These are phyloP conservation scores for Bolborhynchus lineola DNA, from an alignment of 2,113 vertebrate genomes.

Conservation along the genomic window DNA sequence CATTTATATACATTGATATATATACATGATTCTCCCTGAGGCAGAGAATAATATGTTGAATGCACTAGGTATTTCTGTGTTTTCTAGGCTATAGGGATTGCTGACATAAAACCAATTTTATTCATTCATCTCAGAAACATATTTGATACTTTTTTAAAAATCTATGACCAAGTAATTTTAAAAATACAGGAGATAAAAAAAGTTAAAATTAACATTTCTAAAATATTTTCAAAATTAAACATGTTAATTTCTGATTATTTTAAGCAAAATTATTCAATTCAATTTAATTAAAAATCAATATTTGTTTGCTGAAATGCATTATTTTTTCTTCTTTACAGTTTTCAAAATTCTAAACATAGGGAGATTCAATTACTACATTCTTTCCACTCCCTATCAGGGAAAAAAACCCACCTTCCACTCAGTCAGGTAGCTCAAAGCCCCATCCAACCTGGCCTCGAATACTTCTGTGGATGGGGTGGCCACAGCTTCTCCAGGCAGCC, in stretches of 20 bases:
- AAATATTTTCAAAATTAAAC: not conserved
- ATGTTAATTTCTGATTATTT: not conserved
- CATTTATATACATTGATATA: not conserved
- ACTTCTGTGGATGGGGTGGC: not conserved
- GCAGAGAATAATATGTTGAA: not conserved
- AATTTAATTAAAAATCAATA: not conserved
- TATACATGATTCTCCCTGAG: too few species aligned
- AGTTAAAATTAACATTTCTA: not conserved
- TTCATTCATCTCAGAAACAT: not conserved
- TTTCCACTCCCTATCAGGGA: not conserved
- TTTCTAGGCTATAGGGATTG: not conserved
- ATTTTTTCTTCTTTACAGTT: not conserved
- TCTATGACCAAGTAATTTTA: not conserved
- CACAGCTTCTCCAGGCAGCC: not conserved
- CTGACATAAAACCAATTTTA: not conserved
- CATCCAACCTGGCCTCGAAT: not conserved
- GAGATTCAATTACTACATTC: not conserved
- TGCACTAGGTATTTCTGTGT: not conserved
- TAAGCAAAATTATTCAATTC: not conserved
- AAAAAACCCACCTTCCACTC: not conserved
- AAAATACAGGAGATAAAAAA: not conserved
- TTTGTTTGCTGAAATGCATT: not conserved
- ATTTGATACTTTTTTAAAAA: not conserved
- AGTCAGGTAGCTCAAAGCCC: not conserved
- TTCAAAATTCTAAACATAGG: not conserved